Evolutionary conservation across 2,888 invertebrate genomes (phyloP).

Genomic region (Agrochola litura): DNA sequence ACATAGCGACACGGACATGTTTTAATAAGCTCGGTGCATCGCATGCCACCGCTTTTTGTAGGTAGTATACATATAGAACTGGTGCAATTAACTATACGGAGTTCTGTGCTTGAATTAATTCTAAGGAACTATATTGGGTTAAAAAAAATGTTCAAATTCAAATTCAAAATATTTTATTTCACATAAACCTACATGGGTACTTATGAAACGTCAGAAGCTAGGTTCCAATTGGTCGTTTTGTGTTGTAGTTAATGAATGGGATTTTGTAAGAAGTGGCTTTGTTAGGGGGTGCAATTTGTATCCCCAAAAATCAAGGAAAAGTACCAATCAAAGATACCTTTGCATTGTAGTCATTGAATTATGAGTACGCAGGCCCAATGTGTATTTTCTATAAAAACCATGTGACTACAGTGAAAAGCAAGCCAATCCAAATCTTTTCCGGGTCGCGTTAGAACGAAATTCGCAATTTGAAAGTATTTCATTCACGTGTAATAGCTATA

Average conservation of each 20-base stretch:
- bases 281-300: neutral
- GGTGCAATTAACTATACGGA: slow-evolving; percentile 46
- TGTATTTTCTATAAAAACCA: neutral
- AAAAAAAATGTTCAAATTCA: neutral
- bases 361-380: too few species aligned
- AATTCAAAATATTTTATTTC: too few species aligned
- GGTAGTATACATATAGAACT: slow-evolving; percentile 40
- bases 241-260: too few species aligned
- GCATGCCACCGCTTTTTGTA: slow-evolving; percentile 55
- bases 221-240: too few species aligned
- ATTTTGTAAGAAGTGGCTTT: neutral
- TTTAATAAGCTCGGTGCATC: slow-evolving; percentile 77
- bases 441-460: neutral
- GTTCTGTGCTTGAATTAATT: slow-evolving; percentile 24
- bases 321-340: neutral
- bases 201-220: too few species aligned
- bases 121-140: neutral
- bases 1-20: slow-evolving; percentile 79
- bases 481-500: too few species aligned
- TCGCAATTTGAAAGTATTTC: too few species aligned
- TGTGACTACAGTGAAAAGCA: neutral
- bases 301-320: neutral
- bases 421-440: neutral
- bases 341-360: neutral
- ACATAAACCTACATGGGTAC: too few species aligned